phyloP scores from a whole-genome alignment of 1,140 invertebrate genomes.

The Drosophila virilis region DNA sequence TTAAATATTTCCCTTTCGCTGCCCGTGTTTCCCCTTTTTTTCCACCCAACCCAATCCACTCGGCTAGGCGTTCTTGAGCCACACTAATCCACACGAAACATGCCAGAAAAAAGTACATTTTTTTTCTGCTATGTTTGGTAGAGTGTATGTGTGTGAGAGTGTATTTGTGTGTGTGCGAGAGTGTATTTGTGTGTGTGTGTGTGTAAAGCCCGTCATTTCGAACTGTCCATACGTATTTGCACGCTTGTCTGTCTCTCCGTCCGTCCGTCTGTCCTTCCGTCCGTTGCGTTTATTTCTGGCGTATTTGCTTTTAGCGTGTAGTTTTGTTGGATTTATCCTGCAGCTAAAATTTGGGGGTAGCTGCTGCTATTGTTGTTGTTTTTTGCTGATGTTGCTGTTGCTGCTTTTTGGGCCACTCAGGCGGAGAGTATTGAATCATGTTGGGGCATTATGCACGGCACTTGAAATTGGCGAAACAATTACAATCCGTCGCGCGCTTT shows the following conservation, averaged over 20 bases:
- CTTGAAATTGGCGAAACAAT: slow-evolving; percentile 83
- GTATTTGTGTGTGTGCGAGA: neutral
- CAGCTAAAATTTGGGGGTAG: slow-evolving; percentile 57
- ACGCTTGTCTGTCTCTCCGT: slow-evolving; percentile 62
- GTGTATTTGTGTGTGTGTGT: slow-evolving; percentile 29
- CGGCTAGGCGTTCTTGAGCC: slow-evolving; percentile 47
- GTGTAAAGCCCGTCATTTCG: slow-evolving; percentile 67
- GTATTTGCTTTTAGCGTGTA: slow-evolving; percentile 77
- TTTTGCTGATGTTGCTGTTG: slow-evolving; percentile 20
- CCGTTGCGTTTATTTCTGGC: slow-evolving; percentile 28
- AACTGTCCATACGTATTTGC: slow-evolving; percentile 81
- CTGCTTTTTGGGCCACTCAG: slow-evolving; percentile 46
- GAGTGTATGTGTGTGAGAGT: slow-evolving; percentile 23
- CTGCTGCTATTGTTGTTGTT: slow-evolving; percentile 22
- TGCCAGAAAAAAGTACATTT: slow-evolving; percentile 51
- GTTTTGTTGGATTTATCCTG: slow-evolving; percentile 72
- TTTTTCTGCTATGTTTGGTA: slow-evolving; percentile 16
- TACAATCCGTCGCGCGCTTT: slow-evolving; percentile 55
- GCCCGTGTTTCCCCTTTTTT: slow-evolving; percentile 18
- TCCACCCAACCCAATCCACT: neutral
- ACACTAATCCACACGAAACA: slow-evolving; percentile 69
- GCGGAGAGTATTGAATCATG: slow-evolving; percentile 80
- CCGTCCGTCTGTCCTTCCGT: slow-evolving; percentile 4
- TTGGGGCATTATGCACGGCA: slow-evolving; percentile 80
- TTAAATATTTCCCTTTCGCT: slow-evolving; percentile 47